Evolutionary conservation across 2,888 invertebrate genomes (phyloP), one percentile per base, ranked within the genome.

Genomic region (Chrysolina oricalcia): DNA sequence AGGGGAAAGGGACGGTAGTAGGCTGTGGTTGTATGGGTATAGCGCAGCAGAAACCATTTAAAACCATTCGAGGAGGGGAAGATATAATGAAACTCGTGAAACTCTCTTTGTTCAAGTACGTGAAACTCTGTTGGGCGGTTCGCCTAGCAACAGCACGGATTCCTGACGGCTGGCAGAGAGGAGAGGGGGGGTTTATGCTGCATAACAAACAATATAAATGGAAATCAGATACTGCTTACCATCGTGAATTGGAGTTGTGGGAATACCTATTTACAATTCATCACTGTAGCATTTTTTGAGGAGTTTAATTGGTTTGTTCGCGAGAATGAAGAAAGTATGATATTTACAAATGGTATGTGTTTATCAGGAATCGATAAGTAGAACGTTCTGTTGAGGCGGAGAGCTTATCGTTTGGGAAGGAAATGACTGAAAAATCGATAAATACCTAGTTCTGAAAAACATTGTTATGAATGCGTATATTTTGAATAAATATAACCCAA

Each of bases 101-200:
- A 80, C 81, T 79, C 81, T 68, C 79, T 79, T 81, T 82, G 81
- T 81, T 76, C 65, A 76, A 74, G 71, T 73, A 76, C 69, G 70
- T 79, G 78, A 79, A 79, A 79, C 78, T 79, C 76, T 69, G 74
- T 46, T 77, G 76, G 78, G 76, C 74, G 73, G 74, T 74, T 78
- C 79, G 79, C 80, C 74, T 78, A 80, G 82, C 78, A 80, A 81
- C 82, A 78, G 74, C 68, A 74, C 73, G 74, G 62, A 62, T 66
- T 63, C 40, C 41, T 53, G 53, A 19, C 23, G 19, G 56, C 50
- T 15, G 64, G 63, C 63, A 80, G 84, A 86, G 84, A 84, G 86
- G 85, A 81, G 86, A 89, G 73, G 72, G 77, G 76, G 65, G 67
- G 72, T 75, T 81, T 74, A 81, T 77, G 80, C 75, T 79, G 77